Base-by-base conservation (phyloP, 2,113 vertebrate species). In the Apodemus speciosus region DNA sequence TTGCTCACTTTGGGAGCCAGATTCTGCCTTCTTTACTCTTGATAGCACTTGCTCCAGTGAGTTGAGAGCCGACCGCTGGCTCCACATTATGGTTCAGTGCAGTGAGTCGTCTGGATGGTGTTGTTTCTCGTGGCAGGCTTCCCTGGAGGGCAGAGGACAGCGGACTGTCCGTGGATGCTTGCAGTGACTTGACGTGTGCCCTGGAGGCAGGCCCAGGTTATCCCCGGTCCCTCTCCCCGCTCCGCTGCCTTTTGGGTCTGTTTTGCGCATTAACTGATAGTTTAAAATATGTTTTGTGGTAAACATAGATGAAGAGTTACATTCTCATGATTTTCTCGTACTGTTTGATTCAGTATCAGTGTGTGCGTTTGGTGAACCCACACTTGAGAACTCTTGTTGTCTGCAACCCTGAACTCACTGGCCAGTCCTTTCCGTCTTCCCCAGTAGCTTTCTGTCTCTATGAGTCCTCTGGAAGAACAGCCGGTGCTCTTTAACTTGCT, bases 1-100 rank as follows among this genome's bases (percentile, higher is more conserved):
- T 56, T 60, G 11, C 68, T 91, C n/a, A 46, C 53, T 89, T 64
- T 92, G 35, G 58, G 35, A 85, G n/a, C 88, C 40, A 85, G n/a
- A 56, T 23, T 90, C 40, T 79, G 2, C 86, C 35, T 90, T 88
- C 46, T 66, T 32, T 79, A 6, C 77, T 79, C 46, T 79, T 72
- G 18, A 32, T 2, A 80, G 68, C 43, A 14, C 27, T 30, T 91
- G 49, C 0, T 58, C 6, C 6, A 62, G 0, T 14, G 66, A 23
- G 68, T 32, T 13, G 43, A 25, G 60, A 46, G 11, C 49, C 69
- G 75, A 58, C 15, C 53, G 0, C 40, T 18, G 25, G 46, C 30
- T 49, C 20, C n/a, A n/a, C 58, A 21, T 32, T 86, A 32, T 83
- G 30, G 43, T 88, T 81, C 25, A 92, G 6, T 69, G 49, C 60